Conservation (phyloP, 1,140 invertebrate genomes). For the Cotesia vestalis region DNA sequence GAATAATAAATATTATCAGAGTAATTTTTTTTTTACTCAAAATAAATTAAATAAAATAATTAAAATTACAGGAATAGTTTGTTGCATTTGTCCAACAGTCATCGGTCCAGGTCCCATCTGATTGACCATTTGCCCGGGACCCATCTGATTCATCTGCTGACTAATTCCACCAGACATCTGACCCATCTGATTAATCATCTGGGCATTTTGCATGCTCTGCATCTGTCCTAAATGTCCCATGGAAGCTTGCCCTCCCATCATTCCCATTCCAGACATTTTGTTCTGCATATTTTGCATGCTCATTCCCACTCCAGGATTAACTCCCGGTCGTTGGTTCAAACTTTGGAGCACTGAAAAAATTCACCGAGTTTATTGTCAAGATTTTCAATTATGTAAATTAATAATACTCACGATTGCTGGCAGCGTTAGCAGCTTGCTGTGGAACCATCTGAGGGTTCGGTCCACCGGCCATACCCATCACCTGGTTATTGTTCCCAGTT, state of each 20-base stretch:
- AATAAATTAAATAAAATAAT: constrained; percentile 1
- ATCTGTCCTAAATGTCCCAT: constrained; percentile 61
- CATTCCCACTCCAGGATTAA: constrained; percentile 60
- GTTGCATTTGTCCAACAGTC: constrained; percentile 56
- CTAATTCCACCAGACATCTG: constrained; percentile 54
- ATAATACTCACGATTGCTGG: constrained; percentile 63
- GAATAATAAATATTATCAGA: background rate
- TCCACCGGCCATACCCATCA: constrained; percentile 68
- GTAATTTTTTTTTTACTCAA: too few species aligned
- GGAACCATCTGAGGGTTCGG: constrained; percentile 68
- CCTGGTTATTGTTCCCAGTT: constrained; percentile 68
- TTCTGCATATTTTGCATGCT: constrained; percentile 71
- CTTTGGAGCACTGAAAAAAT: constrained; percentile 66
- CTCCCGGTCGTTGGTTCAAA: constrained; percentile 68
- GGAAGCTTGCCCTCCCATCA: constrained; percentile 62
- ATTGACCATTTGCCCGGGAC: constrained; percentile 50
- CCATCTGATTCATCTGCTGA: constrained; percentile 62
- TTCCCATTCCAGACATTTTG: constrained; percentile 65
- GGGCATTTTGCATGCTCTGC: constrained; percentile 57
- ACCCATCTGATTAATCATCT: constrained; percentile 63
- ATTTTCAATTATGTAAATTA: background rate
- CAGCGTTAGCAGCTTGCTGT: constrained; percentile 64
- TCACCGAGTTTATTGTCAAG: constrained; percentile 32
- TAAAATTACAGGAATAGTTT: constrained; percentile 50
- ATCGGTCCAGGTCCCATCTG: constrained; percentile 56